These are phyloP conservation scores for Nemopilema nomurai DNA, from an alignment of 30 jellyfish, hydroid and myxozoan genomes.

Conservation along the genomic window DNA sequence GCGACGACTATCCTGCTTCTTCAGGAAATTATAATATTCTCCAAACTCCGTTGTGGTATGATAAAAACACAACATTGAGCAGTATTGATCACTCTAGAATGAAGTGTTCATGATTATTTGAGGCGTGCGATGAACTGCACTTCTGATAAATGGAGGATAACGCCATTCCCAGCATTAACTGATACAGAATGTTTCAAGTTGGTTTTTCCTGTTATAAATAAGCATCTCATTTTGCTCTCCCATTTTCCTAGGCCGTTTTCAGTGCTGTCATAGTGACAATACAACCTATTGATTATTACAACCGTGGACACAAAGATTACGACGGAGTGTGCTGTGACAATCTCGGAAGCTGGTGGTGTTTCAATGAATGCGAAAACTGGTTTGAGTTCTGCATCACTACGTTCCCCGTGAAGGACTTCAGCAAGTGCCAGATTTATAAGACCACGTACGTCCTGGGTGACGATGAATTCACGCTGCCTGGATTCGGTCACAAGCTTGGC, in stretches of 20 bases:
- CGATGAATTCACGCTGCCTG: conserved; percentile 56
- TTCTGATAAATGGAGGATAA: no score
- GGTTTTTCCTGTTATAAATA: no score
- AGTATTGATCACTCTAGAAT: no score
- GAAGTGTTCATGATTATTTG: no score
- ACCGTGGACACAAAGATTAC: conserved; percentile 47
- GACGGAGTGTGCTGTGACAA: conserved; percentile 78
- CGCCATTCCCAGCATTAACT: no score
- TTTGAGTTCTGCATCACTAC: conserved; percentile 73
- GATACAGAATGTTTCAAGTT: no score
- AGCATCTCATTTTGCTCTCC: no score
- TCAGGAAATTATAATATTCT: no score
- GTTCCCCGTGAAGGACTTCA: conserved; percentile 46
- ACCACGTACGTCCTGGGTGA: conserved; percentile 59
- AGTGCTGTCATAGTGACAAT: conserved; percentile 35
- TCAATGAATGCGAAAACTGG: conserved; percentile 83
- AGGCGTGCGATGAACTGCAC: no score
- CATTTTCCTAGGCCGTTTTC: conserved; percentile 11
- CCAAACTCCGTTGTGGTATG: no score
- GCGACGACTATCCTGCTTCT: no score
- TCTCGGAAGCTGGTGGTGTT: conserved; percentile 36
- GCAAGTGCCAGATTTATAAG: conserved; percentile 34
- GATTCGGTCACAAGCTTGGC: conserved; percentile 69
- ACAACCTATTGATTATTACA: conserved; percentile 43
- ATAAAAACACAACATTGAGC: no score